Evolutionary conservation across 2,888 invertebrate genomes (phyloP), one percentile per base, ranked within the genome.

Genomic region (Pegoplata infirma): DNA sequence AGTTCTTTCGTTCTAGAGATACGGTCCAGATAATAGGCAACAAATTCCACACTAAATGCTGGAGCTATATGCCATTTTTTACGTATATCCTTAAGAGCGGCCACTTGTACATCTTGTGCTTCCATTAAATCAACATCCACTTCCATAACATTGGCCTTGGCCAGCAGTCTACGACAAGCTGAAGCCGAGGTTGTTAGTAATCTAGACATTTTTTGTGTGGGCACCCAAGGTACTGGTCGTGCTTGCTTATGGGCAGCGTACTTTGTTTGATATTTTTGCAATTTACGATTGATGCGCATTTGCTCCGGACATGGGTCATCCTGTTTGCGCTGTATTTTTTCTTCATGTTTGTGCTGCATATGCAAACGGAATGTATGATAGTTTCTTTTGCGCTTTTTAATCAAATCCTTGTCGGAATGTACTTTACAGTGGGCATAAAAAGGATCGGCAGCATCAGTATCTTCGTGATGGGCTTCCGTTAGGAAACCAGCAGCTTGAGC

Each of bases 341-440:
- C 88, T 25, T 83, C 80, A 5, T 86, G 82, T 66, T 94, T 93
- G 12, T 95, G 94, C 80, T 97, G 92, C 82, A 97, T 91, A 86
- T 97, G 96, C 67, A 97, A 90, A 8, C 94, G 94, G 53, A 95
- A 88, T 0, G 97, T 96, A 76, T 97, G 91, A 93, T 96, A 97
- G 87, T 97, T 97, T 4, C 95, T 91, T 85, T 94, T 93, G 5
- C 96, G 92, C 86, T 94, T 92, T 85, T 95, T 94, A 44, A 97
- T 94, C 76, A 95, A 91, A 4, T 94, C 93, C 89, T 97, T 97
- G 86, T 98, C 98, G 0, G 98, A 97, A 89, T 99, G 98, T 55
- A 98, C 91, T 88, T 95, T 96, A 88, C 98, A 99, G 87, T 98
- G 97, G 0, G 98, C 98, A 89, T 97, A 98, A 88, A 98, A 99